Evolutionary conservation across 2,797 vertebrate species (phyloP), one percentile per base, ranked within the genome.

Genomic region (Dendrocincla fuliginosa): DNA sequence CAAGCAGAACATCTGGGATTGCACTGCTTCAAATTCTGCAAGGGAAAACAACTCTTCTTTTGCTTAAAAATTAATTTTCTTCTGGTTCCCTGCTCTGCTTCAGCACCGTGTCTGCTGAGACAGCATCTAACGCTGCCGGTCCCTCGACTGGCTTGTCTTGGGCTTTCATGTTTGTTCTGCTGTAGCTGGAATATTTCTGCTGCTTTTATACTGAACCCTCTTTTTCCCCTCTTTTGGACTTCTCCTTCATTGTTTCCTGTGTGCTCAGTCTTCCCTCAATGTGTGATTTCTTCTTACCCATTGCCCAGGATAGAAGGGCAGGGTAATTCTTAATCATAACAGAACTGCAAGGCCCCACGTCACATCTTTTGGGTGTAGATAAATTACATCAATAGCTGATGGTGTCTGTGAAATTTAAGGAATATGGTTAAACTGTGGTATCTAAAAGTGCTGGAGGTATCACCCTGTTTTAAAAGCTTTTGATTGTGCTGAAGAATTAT

Each of bases 31-130:
- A 16, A 39, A 69, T 32, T 68, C 27, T 75, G 42, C 16, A 12
- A 73, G 44, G 47, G 27, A 61, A 53, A 55, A 3, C 8, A 9
- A 5, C 32, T 42, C 11, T 67, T 28, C 28, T 65, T 60, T 59
- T 39, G 24, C 20, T 79, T 35, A 55, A 69, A 76, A 57, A 82
- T 6, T 14, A 11, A 3, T 55, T 55, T 85, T 70, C 35, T 61
- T 42, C 35, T 20, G 15, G 8, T 76, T 84, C 28, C 10, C 10
- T 76, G 41, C 74, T 82, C 71, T 87, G 16, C 37, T 67, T 70
- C 52, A 68, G 30, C 30, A 2, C 33, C 2, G 0, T 2, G 9
- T 47, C 53, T 46, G 18, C 63, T 2, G 3, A 55, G n/a, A 6
- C 13, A n/a, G 2, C 33, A 15, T 53, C 70, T 85, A 15, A 13